Evolutionary conservation across 1,140 invertebrate species (phyloP).

Genomic region (Drosophila saltans): DNA sequence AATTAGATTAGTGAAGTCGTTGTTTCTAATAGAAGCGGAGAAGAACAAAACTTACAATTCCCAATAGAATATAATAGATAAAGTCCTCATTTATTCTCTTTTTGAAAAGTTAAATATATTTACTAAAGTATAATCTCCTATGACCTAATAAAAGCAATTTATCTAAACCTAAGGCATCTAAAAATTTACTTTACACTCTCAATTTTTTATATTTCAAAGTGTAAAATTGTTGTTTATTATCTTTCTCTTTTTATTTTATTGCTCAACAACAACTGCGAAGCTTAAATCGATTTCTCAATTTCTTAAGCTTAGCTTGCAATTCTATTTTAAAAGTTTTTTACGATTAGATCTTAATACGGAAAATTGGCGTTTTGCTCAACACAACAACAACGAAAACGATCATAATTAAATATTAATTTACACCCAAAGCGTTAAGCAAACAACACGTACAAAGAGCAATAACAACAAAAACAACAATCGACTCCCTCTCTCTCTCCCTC

Average conservation of each 20-base stretch:
- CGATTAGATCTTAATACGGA: slow-evolving; percentile 70
- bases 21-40: too few relatives aligned
- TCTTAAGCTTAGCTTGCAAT: slow-evolving; percentile 41
- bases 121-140: too few relatives aligned
- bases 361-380: slow-evolving; percentile 60
- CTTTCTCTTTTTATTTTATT: not conserved
- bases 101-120: too few relatives aligned
- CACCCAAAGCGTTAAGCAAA: slow-evolving; percentile 76
- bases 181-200: not conserved
- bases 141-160: slow-evolving; percentile 4
- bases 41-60: too few relatives aligned
- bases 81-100: too few relatives aligned
- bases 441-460: slow-evolving; percentile 60
- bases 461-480: slow-evolving; percentile 40
- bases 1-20: too few relatives aligned
- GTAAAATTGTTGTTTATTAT: not conserved
- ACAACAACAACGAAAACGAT: slow-evolving; percentile 55
- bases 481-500: slow-evolving; percentile 12
- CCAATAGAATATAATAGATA: too few relatives aligned
- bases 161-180: not conserved
- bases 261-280: slow-evolving; percentile 7
- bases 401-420: slow-evolving; percentile 81
- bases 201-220: not conserved
- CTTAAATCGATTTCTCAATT: slow-evolving; percentile 45
- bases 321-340: slow-evolving; percentile 41